Base-by-base conservation (phyloP, 2,797 vertebrate genomes). In the Petrocephalus sullivani region DNA sequence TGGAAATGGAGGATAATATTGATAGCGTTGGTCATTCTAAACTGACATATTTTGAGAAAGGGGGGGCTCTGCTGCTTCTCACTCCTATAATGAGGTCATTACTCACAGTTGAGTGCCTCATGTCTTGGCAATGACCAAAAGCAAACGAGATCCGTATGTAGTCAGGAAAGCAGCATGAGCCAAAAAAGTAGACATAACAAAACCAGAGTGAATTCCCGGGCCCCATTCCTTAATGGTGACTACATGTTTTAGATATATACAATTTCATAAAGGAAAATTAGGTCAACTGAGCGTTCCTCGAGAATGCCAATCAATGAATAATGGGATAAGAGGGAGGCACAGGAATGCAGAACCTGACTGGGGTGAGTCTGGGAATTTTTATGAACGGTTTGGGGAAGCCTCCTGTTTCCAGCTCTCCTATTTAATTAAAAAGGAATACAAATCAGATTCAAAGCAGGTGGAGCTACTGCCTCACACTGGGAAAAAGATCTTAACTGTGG, bases 141-240 rank as follows among this genome's bases (percentile, higher is more conserved):
- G 89, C 87, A 90, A 88, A 90, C 57, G 89, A 90, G 90, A 88
- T 88, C 91, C 90, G 89, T 64, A 89, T 89, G 89, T 87, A 88
- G 89, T 87, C 88, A 87, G 58, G 78, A 75, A 88, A 64, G 78
- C n/a, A 51, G 82, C n/a, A 21, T 0, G 89, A 88, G 91, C 90
- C 91, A 90, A 91, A 86, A 89, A 91, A 90, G 90, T 81, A 91
- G 89, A 92, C 91, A 90, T 90, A 91, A 91, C 88, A 90, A 88
- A 81, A 85, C 67, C 87, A 85, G 90, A 86, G 82, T 82, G 86
- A 90, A 91, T 91, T 89, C 90, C 78, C 89, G 85, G 91, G 87
- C 91, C 71, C 87, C 91, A 92, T 92, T 91, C 90, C 89, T 88
- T 78, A 89, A 88, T 60, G 33, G 90, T 91, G 91, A 91, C 88